phyloP scores from a whole-genome alignment of 2,797 vertebrate species.

The Micromesistius poutassou region DNA sequence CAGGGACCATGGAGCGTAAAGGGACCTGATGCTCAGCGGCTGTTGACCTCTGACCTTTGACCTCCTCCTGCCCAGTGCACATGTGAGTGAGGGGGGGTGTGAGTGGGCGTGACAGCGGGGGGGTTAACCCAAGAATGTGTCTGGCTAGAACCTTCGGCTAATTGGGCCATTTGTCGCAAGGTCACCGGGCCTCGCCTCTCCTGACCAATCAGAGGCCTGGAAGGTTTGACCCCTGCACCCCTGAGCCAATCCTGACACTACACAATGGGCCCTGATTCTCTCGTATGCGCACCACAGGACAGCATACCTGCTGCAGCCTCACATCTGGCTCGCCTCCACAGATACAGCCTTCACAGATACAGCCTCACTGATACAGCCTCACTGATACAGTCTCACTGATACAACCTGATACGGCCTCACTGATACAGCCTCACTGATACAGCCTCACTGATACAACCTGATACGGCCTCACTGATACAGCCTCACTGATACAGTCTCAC shows the following conservation, averaged over 20 bases:
- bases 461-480: too few relatives aligned
- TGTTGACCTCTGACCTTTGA: conserved; percentile 39
- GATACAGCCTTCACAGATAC: too few relatives aligned
- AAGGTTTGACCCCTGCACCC: conserved; percentile 22
- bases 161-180: conserved; percentile 69
- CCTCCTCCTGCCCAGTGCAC: conserved; percentile 36
- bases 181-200: conserved; percentile 42
- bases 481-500: too few relatives aligned
- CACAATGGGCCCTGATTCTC: neutral
- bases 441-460: too few relatives aligned
- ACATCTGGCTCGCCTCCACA: neutral
- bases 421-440: too few relatives aligned
- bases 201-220: conserved; percentile 21
- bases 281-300: neutral
- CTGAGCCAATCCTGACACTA: neutral
- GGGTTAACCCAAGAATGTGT: conserved; percentile 67
- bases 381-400: too few relatives aligned
- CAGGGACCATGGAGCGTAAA: neutral
- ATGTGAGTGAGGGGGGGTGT: conserved; percentile 50
- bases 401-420: too few relatives aligned
- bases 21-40: neutral
- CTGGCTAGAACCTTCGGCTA: conserved; percentile 50
- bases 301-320: neutral
- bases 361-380: too few relatives aligned
- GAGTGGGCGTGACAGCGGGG: conserved; percentile 51